Base-by-base conservation (phyloP, 1,140 invertebrate species). In the Sinonovacula constricta region DNA sequence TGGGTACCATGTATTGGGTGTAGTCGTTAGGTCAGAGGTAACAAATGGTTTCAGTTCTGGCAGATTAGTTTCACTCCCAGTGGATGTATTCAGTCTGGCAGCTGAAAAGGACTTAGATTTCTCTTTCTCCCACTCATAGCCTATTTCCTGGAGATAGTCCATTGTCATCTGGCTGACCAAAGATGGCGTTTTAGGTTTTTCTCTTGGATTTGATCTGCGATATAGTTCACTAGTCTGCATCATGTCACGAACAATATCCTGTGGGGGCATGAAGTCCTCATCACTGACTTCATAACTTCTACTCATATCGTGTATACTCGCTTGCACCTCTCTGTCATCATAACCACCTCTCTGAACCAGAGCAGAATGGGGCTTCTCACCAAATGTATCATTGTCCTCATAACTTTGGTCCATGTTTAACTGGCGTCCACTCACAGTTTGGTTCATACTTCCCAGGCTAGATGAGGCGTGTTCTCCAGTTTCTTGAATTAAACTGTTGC, bases 141-240 rank as follows among this genome's bases (percentile, higher is more conserved):
- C 87, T 59, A 88, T 80, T n/a, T 80, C 80, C 69, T 88, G 82
- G n/a, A 88, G 75, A 57, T 88, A 87, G 36, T 88, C 69, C 4
- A 88, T 59, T 5, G 87, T 85, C 81, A 87, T 83, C 76, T 84
- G 80, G 36, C 81, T 80, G 15, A 81, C 83, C 45, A 51, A 26
- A 5, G 80, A 85, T 31, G 85, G 83, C 12, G 67, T 72, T 28
- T 66, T 62, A 22, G 57, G 22, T 30, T 79, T 81, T 22, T 66
- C 76, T 0, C 54, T 65, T 10, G 70, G 81, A 0, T 71, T 65
- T 7, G 74, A 77, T 31, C 65, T 39, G 54, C 83, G 83, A 22
- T 78, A 79, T 12, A 83, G 71, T 45, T 81, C 80, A 49, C 68
- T 51, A 2, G 80, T 67, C 31, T 71, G 59, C 14, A 78, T 71